Conservation (phyloP, 2,113 vertebrate species). For the Anoplopoma fimbria region DNA sequence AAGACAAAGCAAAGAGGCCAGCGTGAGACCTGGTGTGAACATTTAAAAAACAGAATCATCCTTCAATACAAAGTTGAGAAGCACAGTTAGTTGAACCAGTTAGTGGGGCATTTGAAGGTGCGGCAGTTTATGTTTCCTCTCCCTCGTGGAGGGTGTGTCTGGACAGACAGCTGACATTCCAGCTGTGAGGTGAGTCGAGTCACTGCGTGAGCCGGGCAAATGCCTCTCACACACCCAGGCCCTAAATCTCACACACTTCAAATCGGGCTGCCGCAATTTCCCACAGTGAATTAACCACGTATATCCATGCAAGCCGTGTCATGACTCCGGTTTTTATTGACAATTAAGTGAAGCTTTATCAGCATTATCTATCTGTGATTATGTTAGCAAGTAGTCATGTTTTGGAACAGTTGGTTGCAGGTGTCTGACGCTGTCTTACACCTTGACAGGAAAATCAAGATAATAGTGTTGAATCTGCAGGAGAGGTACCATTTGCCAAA, state of each 20-base stretch:
- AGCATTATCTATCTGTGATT: constrained; percentile 30
- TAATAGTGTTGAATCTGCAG: not conserved
- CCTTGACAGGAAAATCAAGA: constrained; percentile 7
- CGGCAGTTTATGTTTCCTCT: constrained; percentile 69
- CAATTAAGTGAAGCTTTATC: constrained; percentile 3
- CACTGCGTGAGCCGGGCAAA: constrained; percentile 69
- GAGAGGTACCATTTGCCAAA: not conserved
- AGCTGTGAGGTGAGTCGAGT: constrained; percentile 84
- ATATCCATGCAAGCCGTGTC: constrained; percentile 44
- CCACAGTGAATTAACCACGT: constrained; percentile 57
- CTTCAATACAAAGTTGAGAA: constrained; percentile 30
- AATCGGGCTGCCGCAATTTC: constrained; percentile 50
- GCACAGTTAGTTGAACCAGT: constrained; percentile 43
- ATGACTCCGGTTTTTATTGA: constrained; percentile 50
- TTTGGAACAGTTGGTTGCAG: constrained; percentile 9
- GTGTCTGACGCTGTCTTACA: constrained; percentile 17
- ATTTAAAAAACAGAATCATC: constrained; percentile 16
- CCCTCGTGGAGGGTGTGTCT: constrained; percentile 74
- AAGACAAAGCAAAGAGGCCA: not conserved
- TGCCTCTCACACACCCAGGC: constrained; percentile 78
- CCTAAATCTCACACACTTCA: constrained; percentile 75
- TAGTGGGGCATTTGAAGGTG: constrained; percentile 65
- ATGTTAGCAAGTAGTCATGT: not conserved
- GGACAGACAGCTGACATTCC: constrained; percentile 83
- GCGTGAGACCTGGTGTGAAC: constrained; percentile 4